Evolutionary conservation across 2,797 vertebrate genomes (phyloP).

Genomic region (Microcaecilia unicolor): DNA sequence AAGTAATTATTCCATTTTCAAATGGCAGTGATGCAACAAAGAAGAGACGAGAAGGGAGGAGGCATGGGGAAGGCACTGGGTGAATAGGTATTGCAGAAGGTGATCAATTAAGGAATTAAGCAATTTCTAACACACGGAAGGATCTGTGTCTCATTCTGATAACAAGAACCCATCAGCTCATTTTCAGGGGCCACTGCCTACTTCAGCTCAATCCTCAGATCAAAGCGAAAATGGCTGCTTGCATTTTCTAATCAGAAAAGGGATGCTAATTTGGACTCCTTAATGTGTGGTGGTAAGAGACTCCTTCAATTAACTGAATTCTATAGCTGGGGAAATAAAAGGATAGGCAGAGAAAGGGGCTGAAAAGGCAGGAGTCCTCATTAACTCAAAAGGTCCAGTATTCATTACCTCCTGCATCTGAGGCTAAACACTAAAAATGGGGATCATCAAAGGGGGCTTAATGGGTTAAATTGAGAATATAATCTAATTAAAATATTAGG

Average conservation of each 20-base stretch:
- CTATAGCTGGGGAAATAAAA: conserved; percentile 75
- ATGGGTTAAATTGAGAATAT: conserved; percentile 99
- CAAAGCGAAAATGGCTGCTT: conserved; percentile 76
- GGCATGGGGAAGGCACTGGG: no score
- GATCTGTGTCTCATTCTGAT: conserved; percentile 86
- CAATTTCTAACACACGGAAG: conserved; percentile 82
- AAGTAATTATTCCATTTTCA: conserved; percentile 51
- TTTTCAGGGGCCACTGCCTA: conserved; percentile 83
- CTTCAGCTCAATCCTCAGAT: conserved; percentile 82
- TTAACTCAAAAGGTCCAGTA: conserved; percentile 88
- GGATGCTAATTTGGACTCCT: conserved; percentile 94
- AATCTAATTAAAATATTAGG: conserved; percentile 99
- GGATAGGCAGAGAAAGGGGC: conserved; percentile 76
- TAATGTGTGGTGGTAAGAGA: conserved; percentile 90
- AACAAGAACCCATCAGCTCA: conserved; percentile 95
- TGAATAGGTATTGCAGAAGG: conserved; percentile 70
- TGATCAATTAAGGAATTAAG: conserved; percentile 99
- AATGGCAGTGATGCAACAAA: conserved; percentile 50
- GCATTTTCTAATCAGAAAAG: conserved; percentile 79
- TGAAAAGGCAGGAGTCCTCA: conserved; percentile 81
- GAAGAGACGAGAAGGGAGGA: conserved; percentile 19
- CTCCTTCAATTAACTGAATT: conserved; percentile 98
- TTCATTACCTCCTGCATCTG: conserved; percentile 88
- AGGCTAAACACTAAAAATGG: conserved; percentile 90
- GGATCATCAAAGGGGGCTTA: conserved; percentile 88